Evolutionary conservation across 2,888 invertebrate species (phyloP).

Genomic region (Protophormia terraenovae): DNA sequence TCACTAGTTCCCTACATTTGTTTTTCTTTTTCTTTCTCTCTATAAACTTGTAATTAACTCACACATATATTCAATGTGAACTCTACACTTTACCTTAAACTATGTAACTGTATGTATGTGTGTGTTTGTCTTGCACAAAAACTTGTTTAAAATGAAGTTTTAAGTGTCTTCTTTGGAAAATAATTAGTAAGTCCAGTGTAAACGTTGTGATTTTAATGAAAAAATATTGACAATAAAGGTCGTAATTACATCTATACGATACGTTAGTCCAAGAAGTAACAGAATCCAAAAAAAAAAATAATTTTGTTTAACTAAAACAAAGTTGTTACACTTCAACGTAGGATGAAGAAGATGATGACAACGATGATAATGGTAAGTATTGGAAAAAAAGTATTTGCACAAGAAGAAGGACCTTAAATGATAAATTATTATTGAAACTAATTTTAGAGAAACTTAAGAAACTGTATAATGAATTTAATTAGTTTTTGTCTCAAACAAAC

Average conservation of each 20-base stretch:
- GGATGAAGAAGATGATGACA: not conserved
- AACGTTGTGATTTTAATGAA: conserved; percentile 65
- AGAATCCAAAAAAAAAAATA: conserved; percentile 1
- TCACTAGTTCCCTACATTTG: no score
- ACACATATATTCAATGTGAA: not conserved
- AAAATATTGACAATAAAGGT: conserved; percentile 64
- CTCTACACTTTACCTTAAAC: not conserved
- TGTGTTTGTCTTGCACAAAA: conserved; percentile 12
- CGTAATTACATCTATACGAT: conserved; percentile 51
- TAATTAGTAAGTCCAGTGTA: conserved; percentile 62
- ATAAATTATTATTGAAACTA: conserved; percentile 41
- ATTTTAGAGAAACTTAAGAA: conserved; percentile 41
- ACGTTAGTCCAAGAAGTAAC: not conserved
- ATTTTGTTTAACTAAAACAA: conserved; percentile 37
- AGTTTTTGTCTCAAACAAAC: conserved; percentile 11
- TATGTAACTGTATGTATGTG: not conserved
- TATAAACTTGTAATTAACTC: conserved; percentile 10
- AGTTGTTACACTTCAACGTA: conserved; percentile 36
- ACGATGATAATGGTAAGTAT: not conserved
- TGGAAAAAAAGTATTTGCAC: not conserved
- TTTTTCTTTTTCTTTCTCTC: not conserved
- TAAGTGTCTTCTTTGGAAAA: conserved; percentile 59
- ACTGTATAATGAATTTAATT: conserved; percentile 49
- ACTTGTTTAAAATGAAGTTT: conserved; percentile 57
- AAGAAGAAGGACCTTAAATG: conserved; percentile 1